Evolutionary conservation across 1,140 invertebrate species (phyloP).

Genomic region (Caenorhabditis briggsae): DNA sequence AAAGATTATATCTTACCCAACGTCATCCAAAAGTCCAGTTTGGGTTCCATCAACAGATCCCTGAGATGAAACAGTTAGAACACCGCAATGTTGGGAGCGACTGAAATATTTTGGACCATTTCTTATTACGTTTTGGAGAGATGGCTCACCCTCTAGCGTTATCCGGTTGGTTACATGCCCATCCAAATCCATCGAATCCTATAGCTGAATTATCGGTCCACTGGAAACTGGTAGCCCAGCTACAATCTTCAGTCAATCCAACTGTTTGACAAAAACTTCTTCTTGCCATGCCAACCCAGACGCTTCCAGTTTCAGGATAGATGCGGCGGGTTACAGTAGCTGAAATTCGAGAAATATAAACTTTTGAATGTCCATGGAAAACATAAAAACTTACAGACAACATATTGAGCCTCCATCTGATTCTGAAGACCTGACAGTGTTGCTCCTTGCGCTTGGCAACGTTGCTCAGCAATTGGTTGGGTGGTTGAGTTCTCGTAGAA

Average conservation of each 20-base stretch:
- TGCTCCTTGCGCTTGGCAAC: background rate
- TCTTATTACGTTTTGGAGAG: too few species aligned
- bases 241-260: background rate
- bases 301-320: background rate
- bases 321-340: background rate
- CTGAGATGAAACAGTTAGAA: background rate
- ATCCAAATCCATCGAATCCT: background rate
- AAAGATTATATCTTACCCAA: background rate
- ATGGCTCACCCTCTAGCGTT: background rate
- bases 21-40: background rate
- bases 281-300: background rate
- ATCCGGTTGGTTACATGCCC: background rate
- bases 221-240: background rate
- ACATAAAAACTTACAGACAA: background rate
- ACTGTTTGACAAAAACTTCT: background rate
- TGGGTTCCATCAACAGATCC: background rate
- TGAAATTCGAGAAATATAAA: background rate
- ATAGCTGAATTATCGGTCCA: background rate
- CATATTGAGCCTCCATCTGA: background rate
- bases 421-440: slow-evolving; percentile 13
- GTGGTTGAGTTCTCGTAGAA: background rate
- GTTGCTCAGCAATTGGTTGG: background rate
- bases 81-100: background rate
- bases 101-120: background rate
- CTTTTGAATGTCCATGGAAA: too few species aligned